Evolutionary conservation across 1,140 invertebrate species (phyloP), one percentile per base, ranked within the genome.

Genomic region (Chrysopa pallens): DNA sequence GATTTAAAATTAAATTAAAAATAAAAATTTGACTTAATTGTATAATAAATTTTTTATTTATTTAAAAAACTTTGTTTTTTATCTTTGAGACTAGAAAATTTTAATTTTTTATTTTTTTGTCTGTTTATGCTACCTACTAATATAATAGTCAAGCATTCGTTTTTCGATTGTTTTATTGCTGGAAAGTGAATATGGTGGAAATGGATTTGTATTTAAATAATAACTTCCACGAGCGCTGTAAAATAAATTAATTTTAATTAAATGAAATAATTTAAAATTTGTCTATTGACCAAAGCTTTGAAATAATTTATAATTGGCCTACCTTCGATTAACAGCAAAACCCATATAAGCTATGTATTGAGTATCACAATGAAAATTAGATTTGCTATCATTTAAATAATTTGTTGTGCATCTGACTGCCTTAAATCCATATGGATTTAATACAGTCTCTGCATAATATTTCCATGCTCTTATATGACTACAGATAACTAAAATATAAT

Each of bases 391-490:
- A 52, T 54, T 57, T 62, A 61, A 70, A 48, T 51, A 60, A 29
- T 52, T 45, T 23, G 2, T 11, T 6, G 8, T 12, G 51, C 68
- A 70, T 45, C 52, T 53, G 6, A 67, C 54, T n/a, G 61, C 66
- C 5, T 66, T 56, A 49, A 58, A 59, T 17, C 50, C 58, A 17
- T 38, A 33, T 29, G 50, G 50, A 43, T 59, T 54, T 36, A 38
- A 40, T 1, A 80, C 56, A 0, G 73, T 68, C 48, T 79, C 75
- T 0, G 69, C 66, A 50, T 71, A 74, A 43, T 69, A 68, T 38
- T 52, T 55, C 68, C 73, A 78, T 0, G 76, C 71, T 15, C 74
- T 63, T 38, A 72, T 63, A 55, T 81, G 78, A 50, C 70, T 77
- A 49, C 76, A 79, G 2, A 74, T 50, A 54, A 72, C 74, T 77